Base-by-base conservation (phyloP, 37 sponge, comb jelly and placozoan genomes). In the Ianthella basta region DNA sequence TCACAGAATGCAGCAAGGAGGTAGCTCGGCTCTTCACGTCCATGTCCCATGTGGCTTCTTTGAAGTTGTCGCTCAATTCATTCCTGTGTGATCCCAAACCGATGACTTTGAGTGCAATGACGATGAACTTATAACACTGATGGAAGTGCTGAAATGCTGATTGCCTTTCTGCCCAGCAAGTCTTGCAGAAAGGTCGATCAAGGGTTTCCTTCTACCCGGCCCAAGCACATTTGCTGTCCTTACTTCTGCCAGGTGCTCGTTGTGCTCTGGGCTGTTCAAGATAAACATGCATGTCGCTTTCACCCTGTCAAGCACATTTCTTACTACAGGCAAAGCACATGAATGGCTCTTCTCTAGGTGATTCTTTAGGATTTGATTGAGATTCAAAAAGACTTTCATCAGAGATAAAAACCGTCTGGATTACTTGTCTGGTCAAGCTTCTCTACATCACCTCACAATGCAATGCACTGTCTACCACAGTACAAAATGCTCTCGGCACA, bases 401-500 rank as follows among this genome's bases (percentile, higher is more conserved):
- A 87, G 27, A 14, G 91, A 65, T 25, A 91, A 54, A 86, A 87
- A 67, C 86, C 87, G 25, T 88, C 91, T 64, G 88, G 88, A 24
- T 89, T 91, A 19, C 85, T 72, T 29, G 70, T 44, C 25, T 83
- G 37, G 32, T 86, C 80, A 14, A 80, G 72, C n/a, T 70, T 66
- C 55, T 87, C 88, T 34, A 8, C 72, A 54, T 91, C 80, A 36
- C 88, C 91, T 72, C 91, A 59, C 36, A 91, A 37, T 20, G 88
- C 88, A 84, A 91, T 80, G 56, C 85, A 83, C 44, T 91, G 91
- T 27, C 81, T 59, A 21, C 85, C 88, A 70, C 88, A 91, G 72
- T 60, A 86, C 34, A 90, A 32, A 60, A 90, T 74, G 27, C 59
- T 25, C 34, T 79, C 41, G 25, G 81, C 83, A 60, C 61, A 83